phyloP scores from a whole-genome alignment of 2,888 invertebrate species.

The Megamerina dolium region DNA sequence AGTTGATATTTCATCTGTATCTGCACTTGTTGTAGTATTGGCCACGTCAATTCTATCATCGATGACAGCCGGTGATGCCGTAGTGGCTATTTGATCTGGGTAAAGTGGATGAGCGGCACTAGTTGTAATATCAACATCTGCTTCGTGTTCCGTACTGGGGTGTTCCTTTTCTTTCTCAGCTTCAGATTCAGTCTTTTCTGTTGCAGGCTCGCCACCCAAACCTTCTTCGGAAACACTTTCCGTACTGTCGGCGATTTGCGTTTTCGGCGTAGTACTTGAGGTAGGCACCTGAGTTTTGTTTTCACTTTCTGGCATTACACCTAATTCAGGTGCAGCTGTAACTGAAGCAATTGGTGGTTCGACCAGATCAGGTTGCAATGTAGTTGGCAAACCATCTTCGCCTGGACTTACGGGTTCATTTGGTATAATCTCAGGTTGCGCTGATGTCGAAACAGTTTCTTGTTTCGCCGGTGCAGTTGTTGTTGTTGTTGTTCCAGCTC shows the following conservation, averaged over 20 bases:
- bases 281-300: background rate
- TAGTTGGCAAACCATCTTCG: background rate
- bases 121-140: slow-evolving; percentile 20
- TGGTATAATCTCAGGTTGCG: slow-evolving; percentile 13
- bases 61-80: slow-evolving; percentile 21
- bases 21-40: slow-evolving; percentile 13
- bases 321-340: slow-evolving; percentile 13
- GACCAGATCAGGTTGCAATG: background rate
- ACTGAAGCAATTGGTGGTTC: too few relatives aligned
- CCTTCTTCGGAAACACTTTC: slow-evolving; percentile 16
- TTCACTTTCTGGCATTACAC: slow-evolving; percentile 4
- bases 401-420: slow-evolving; percentile 1
- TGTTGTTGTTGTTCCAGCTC: slow-evolving; percentile 6
- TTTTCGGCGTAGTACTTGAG: background rate
- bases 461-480: slow-evolving; percentile 12
- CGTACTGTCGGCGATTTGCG: background rate
- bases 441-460: slow-evolving; percentile 2
- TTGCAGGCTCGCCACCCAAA: slow-evolving; percentile 17
- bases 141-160: slow-evolving; percentile 18
- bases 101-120: slow-evolving; percentile 38
- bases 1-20: slow-evolving; percentile 2
- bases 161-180: slow-evolving; percentile 11
- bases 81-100: slow-evolving; percentile 24
- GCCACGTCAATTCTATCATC: slow-evolving; percentile 26
- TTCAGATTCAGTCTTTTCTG: slow-evolving; percentile 17